Conservation (phyloP, 2,113 vertebrate genomes). For the Eretmochelys imbricata region DNA sequence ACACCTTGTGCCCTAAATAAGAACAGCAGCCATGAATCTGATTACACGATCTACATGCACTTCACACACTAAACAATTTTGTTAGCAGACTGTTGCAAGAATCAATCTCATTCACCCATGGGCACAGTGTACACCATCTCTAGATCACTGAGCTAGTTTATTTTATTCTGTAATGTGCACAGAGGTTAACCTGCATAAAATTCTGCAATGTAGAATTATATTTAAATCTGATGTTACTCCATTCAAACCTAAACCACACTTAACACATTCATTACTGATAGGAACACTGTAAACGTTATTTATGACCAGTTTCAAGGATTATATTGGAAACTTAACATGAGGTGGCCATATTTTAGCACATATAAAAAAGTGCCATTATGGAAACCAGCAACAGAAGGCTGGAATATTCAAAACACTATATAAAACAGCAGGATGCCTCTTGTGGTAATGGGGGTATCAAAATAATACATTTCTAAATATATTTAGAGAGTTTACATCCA, state of each 20-base stretch:
- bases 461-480: slow-evolving; percentile 15
- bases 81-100: neutral
- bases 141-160: neutral
- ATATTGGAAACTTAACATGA: neutral
- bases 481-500: neutral
- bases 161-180: slow-evolving; percentile 9
- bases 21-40: neutral
- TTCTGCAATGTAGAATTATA: neutral
- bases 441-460: neutral
- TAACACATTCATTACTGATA: neutral
- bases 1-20: neutral
- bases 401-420: neutral
- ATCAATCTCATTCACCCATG: slow-evolving; percentile 3
- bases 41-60: neutral
- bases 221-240: neutral
- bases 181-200: neutral
- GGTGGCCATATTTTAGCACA: neutral
- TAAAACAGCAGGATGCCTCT: slow-evolving; percentile 17
- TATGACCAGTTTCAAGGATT: neutral
- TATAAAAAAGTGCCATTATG: neutral
- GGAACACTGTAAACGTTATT: neutral
- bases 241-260: neutral
- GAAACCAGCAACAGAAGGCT: neutral
- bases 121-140: neutral
- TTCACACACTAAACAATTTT: neutral